Conservation (phyloP, 2,797 vertebrate species). For the Ptychobarbus kaznakovi region DNA sequence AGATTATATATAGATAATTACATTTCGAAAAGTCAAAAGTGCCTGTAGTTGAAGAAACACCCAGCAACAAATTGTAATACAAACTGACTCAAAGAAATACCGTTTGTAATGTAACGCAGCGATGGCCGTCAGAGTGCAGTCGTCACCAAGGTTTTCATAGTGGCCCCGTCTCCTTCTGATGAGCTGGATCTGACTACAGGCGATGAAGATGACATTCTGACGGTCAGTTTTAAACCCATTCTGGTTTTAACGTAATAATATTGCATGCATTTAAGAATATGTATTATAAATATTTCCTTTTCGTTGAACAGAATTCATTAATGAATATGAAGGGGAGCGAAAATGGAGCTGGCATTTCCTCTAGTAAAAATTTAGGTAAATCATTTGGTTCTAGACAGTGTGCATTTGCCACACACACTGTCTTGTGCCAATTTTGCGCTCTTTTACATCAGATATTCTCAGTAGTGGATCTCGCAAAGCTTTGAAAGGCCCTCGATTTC, state of each 20-base stretch:
- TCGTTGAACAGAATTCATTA: slow-evolving; percentile 28
- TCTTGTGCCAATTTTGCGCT: neutral
- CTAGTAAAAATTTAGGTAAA: slow-evolving; percentile 76
- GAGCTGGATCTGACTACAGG: slow-evolving; percentile 63
- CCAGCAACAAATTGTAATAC: neutral
- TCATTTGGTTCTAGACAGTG: neutral
- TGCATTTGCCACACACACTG: neutral
- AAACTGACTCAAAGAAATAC: neutral
- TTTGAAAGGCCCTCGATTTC: slow-evolving; percentile 72
- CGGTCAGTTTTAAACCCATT: slow-evolving; percentile 58
- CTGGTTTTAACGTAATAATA: neutral
- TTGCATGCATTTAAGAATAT: neutral
- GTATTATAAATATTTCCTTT: neutral
- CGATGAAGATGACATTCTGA: slow-evolving; percentile 67
- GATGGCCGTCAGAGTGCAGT: slow-evolving; percentile 86
- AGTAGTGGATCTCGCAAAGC: slow-evolving; percentile 59
- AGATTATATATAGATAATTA: neutral
- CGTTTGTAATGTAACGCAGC: slow-evolving; percentile 70
- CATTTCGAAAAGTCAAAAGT: neutral
- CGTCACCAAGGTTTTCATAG: slow-evolving; percentile 90
- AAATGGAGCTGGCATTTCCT: slow-evolving; percentile 63
- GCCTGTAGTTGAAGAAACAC: neutral
- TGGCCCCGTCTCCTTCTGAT: slow-evolving; percentile 73
- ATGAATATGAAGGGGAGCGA: slow-evolving; percentile 57
- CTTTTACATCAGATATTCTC: slow-evolving; percentile 64